Evolutionary conservation across 2,888 invertebrate species (phyloP).

Genomic region (Dendrolimus houi): DNA sequence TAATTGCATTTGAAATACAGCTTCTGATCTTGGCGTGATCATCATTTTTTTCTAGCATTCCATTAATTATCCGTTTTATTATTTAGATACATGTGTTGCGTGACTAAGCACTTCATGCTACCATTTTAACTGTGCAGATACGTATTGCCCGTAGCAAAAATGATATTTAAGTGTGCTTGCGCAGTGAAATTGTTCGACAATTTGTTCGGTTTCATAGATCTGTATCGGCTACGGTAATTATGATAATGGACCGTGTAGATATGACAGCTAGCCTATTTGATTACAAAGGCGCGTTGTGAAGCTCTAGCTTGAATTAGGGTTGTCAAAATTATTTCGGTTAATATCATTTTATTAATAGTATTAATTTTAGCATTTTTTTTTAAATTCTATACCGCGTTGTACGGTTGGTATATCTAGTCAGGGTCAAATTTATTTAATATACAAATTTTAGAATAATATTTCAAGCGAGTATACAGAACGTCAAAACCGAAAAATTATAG

Average conservation of each 20-base stretch:
- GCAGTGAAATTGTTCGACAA: background rate
- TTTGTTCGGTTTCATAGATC: background rate
- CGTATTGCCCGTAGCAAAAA: background rate
- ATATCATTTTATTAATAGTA: background rate
- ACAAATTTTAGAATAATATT: no score
- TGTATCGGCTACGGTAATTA: slow-evolving; percentile 8
- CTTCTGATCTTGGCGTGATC: background rate
- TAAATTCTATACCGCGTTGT: no score
- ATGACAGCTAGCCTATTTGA: slow-evolving; percentile 18
- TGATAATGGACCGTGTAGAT: slow-evolving; percentile 14
- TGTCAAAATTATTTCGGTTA: slow-evolving; percentile 2
- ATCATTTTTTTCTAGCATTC: background rate
- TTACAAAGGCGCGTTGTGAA: slow-evolving; percentile 26
- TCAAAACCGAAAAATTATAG: no score
- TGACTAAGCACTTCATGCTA: background rate
- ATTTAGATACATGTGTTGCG: background rate
- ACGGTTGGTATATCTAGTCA: no score
- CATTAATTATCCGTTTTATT: background rate
- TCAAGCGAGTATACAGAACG: no score
- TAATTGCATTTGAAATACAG: background rate
- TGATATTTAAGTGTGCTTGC: background rate
- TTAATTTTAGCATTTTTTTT: no score
- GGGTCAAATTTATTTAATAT: no score
- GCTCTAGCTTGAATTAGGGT: slow-evolving; percentile 12
- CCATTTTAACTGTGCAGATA: background rate